Conservation (phyloP, 2,797 vertebrate genomes). For the Gallinago nigripennis region DNA sequence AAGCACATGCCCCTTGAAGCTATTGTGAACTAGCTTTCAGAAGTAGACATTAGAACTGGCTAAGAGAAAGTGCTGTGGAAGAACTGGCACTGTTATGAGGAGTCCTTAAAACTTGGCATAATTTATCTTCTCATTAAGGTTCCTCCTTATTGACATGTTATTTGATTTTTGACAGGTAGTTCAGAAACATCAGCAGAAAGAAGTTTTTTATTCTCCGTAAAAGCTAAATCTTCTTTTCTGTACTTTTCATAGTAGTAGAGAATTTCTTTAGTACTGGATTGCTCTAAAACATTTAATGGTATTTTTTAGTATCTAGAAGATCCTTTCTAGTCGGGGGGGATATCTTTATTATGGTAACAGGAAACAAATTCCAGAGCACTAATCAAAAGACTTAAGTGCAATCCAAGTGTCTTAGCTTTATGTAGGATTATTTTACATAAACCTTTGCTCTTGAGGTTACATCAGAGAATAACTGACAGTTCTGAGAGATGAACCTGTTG, state of each 20-base stretch:
- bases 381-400: background rate
- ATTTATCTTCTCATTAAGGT: background rate
- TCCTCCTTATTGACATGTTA: background rate
- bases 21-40: rapidly evolving
- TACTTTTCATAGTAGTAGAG: background rate
- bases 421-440: background rate
- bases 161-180: background rate
- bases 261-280: background rate
- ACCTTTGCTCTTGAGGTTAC: background rate
- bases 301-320: background rate
- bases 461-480: background rate
- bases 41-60: background rate
- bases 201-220: background rate
- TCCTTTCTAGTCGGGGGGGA: background rate
- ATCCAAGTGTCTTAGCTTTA: background rate
- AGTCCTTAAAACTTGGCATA: background rate
- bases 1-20: background rate
- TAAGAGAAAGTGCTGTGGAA: background rate
- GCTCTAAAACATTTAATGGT: background rate
- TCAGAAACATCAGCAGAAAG: background rate
- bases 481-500: background rate
- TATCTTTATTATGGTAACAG: background rate
- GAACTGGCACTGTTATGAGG: background rate
- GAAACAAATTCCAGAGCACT: background rate
- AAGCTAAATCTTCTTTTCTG: background rate